A percentile compares a stretch with the other conserved stretches of the same genome.
phyloP scores from a whole-genome alignment of 23 tunicate species.

The Clavelina lepadiformis region DNA sequence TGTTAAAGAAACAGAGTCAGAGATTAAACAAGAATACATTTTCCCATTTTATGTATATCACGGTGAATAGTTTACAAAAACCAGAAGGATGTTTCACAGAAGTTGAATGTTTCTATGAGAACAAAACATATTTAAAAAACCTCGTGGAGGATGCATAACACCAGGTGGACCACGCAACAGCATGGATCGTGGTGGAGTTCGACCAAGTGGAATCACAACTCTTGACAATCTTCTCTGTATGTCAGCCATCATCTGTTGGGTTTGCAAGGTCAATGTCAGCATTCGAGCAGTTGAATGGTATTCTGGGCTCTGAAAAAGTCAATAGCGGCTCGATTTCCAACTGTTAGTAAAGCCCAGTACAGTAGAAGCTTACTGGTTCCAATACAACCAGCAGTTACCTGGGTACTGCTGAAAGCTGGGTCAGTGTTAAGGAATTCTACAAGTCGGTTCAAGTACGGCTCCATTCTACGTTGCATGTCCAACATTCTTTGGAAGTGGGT shows the following conservation, averaged over 20 bases:
- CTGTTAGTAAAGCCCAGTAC: no score
- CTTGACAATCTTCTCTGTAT: slow-evolving; percentile 36
- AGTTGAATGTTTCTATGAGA: no score
- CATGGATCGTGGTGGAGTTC: slow-evolving; percentile 71
- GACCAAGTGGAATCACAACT: slow-evolving; percentile 54
- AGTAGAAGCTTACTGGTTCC: neutral
- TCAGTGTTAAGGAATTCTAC: slow-evolving; percentile 37
- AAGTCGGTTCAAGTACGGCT: slow-evolving; percentile 30
- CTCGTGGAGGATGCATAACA: neutral
- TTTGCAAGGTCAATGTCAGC: slow-evolving; percentile 18
- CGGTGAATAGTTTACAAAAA: no score
- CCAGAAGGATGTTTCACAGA: no score
- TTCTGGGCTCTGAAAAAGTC: slow-evolving; percentile 35
- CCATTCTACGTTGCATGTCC: slow-evolving; percentile 25
- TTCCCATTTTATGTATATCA: no score
- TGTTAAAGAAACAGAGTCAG: no score
- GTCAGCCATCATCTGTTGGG: slow-evolving; percentile 37
- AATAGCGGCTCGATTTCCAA: no score
- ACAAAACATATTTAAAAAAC: neutral
- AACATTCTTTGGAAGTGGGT: slow-evolving; percentile 10
- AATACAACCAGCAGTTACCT: slow-evolving; percentile 13
- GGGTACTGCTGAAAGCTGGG: slow-evolving; percentile 47
- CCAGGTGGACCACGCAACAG: slow-evolving; percentile 19
- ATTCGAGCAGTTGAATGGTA: slow-evolving; percentile 19
- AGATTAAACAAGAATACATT: no score